Evolutionary conservation across 2,113 vertebrate genomes (phyloP).

Genomic region (Passer montanus): DNA sequence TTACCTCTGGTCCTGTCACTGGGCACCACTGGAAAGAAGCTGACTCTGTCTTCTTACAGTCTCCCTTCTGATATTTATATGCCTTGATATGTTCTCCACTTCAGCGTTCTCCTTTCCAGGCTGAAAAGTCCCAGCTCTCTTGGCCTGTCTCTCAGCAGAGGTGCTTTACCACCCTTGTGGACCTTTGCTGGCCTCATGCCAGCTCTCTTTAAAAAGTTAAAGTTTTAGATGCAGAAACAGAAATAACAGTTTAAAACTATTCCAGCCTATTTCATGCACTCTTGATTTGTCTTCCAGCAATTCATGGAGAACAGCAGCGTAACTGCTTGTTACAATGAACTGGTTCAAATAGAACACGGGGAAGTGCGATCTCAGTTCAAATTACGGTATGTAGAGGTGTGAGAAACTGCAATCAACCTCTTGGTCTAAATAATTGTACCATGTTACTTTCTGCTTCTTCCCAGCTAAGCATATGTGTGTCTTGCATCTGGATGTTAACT

Average conservation of each 20-base stretch:
- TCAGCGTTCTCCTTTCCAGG: background rate
- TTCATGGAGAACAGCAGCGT: slow-evolving; percentile 90
- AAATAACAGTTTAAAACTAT: background rate
- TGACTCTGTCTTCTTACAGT: background rate
- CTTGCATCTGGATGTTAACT: background rate
- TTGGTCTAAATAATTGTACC: background rate
- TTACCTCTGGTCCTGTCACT: background rate
- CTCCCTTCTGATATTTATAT: background rate
- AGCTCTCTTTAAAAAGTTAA: background rate
- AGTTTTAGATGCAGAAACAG: background rate
- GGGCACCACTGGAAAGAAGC: background rate
- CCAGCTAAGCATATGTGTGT: background rate
- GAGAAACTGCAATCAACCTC: background rate
- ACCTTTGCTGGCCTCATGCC: background rate
- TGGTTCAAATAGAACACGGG: slow-evolving; percentile 90
- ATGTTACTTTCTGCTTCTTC: background rate
- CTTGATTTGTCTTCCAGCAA: slow-evolving; percentile 80
- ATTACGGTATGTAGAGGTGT: slow-evolving; percentile 83
- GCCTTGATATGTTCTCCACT: background rate
- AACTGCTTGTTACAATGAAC: slow-evolving; percentile 92
- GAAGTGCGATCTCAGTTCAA: slow-evolving; percentile 95
- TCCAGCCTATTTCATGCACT: slow-evolving; percentile 38
- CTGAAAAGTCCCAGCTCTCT: background rate
- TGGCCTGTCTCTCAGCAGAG: background rate
- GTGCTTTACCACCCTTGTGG: background rate